phyloP scores from a whole-genome alignment of 2,113 vertebrate species.

The Podiceps cristatus region DNA sequence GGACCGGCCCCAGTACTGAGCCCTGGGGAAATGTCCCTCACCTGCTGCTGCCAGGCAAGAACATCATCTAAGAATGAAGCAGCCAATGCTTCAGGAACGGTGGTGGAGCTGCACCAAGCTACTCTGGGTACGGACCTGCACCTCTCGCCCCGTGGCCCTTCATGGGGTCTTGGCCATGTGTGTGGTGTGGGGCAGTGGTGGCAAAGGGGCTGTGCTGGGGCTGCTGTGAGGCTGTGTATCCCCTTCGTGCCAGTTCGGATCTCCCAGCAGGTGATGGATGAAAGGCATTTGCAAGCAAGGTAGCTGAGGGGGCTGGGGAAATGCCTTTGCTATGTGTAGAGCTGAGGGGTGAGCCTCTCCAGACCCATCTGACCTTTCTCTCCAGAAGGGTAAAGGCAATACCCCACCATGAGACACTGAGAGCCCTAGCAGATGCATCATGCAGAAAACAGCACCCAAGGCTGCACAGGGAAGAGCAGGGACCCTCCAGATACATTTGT shows the following conservation, averaged over 20 bases:
- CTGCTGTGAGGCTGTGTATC: neutral
- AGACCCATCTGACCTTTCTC: neutral
- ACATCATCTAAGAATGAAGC: neutral
- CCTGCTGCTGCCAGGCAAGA: rapidly evolving
- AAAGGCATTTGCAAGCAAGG: neutral
- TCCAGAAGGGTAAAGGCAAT: neutral
- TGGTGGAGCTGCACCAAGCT: rapidly evolving
- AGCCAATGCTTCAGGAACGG: neutral
- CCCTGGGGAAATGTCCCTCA: neutral
- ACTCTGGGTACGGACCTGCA: neutral
- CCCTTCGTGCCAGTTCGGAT: neutral
- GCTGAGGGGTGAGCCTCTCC: neutral
- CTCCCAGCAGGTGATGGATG: neutral
- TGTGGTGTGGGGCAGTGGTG: neutral
- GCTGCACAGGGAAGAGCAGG: neutral
- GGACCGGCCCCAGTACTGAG: no score
- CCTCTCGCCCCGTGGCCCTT: neutral
- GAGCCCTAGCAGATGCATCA: neutral
- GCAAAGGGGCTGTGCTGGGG: neutral
- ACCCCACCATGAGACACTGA: rapidly evolving
- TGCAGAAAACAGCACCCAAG: neutral
- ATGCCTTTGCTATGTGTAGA: neutral
- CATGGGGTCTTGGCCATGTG: rapidly evolving
- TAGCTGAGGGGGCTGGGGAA: neutral
- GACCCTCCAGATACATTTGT: rapidly evolving